These are phyloP conservation scores for Strix aluco DNA, from an alignment of 2,113 vertebrate species.

Conservation along the genomic window DNA sequence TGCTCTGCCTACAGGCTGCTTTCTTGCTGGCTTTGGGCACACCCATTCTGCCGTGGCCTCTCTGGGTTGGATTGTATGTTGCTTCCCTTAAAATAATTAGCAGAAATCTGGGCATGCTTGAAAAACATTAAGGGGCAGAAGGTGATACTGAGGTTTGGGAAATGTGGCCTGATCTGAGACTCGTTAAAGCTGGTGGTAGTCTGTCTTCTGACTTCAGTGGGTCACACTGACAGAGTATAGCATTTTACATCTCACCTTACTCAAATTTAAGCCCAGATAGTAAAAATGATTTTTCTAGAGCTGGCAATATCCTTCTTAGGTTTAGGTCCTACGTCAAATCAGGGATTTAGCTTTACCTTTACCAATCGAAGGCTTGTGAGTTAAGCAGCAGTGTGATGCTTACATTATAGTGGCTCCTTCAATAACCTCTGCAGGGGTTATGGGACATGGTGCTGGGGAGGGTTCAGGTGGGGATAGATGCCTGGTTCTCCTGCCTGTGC, in stretches of 20 bases:
- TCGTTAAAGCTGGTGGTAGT: neutral
- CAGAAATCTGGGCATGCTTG: neutral
- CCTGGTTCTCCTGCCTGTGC: neutral
- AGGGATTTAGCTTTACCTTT: neutral
- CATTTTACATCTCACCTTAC: neutral
- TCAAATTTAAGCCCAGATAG: neutral
- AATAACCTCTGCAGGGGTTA: neutral
- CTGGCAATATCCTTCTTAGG: neutral
- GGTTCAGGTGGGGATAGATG: neutral
- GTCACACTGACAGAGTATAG: accelerated
- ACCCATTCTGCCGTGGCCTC: neutral
- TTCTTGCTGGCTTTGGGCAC: neutral
- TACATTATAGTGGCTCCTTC: neutral
- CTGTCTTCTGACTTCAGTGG: neutral
- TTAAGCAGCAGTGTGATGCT: neutral
- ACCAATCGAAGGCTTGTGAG: accelerated
- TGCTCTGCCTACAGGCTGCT: neutral
- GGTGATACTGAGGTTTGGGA: neutral
- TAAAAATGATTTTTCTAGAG: neutral
- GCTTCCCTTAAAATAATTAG: neutral
- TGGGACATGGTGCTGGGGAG: accelerated
- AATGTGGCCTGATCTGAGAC: neutral
- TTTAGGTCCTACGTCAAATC: neutral
- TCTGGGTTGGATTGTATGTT: accelerated
- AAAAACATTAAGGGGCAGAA: neutral